Conservation (phyloP, 1,140 invertebrate genomes). For the Apis florea region DNA sequence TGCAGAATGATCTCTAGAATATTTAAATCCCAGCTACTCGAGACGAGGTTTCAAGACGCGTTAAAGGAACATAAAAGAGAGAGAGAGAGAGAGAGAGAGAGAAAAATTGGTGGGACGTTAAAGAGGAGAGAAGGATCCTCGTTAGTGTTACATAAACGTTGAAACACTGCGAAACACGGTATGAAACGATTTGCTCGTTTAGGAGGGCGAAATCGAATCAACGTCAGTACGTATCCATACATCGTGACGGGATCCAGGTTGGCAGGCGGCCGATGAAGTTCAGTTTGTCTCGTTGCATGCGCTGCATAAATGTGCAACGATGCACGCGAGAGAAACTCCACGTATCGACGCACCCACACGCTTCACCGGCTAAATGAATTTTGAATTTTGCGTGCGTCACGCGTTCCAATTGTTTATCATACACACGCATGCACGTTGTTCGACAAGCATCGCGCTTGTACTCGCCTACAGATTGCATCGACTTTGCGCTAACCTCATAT, state of each 20-base stretch:
- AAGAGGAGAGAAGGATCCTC: not conserved
- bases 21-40: too few relatives aligned
- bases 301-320: constrained; percentile 56
- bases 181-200: constrained; percentile 47
- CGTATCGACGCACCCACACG: constrained; percentile 42
- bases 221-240: constrained; percentile 36
- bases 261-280: constrained; percentile 12
- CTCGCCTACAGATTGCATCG: constrained; percentile 14
- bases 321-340: constrained; percentile 53
- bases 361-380: constrained; percentile 51
- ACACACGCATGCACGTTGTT: not conserved
- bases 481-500: constrained; percentile 45
- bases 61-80: not conserved
- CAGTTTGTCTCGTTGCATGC: constrained; percentile 43
- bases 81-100: not conserved
- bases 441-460: not conserved
- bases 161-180: not conserved
- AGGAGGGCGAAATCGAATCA: constrained; percentile 28
- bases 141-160: constrained; percentile 17
- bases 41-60: too few relatives aligned
- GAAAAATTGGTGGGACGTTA: not conserved
- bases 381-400: constrained; percentile 51
- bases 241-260: not conserved
- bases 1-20: too few relatives aligned
- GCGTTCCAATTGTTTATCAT: constrained; percentile 47